These are phyloP conservation scores for Notechis scutatus DNA, from an alignment of 2,113 vertebrate species.

Conservation along the genomic window DNA sequence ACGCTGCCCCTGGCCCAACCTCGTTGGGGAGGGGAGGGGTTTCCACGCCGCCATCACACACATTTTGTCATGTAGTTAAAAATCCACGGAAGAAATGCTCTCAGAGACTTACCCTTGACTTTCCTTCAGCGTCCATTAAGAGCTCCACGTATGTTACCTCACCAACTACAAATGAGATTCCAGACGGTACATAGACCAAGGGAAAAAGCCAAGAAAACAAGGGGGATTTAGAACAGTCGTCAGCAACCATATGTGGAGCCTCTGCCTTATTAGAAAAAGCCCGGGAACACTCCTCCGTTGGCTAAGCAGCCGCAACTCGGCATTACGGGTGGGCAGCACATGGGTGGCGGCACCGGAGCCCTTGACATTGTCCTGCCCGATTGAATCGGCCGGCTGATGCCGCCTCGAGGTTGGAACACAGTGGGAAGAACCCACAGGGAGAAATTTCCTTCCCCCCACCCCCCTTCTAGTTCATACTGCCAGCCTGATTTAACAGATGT, in stretches of 20 bases:
- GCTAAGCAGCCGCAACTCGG: constrained; percentile 82
- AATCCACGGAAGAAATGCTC: constrained; percentile 83
- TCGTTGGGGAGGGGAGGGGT: constrained; percentile 28
- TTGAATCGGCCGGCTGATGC: neutral
- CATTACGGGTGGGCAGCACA: constrained; percentile 96
- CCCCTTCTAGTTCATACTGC: too few relatives aligned
- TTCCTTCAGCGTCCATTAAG: constrained; percentile 99
- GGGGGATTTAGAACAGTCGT: constrained; percentile 99
- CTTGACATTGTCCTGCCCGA: neutral
- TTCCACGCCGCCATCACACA: constrained; percentile 72
- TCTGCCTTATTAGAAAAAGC: constrained; percentile 89
- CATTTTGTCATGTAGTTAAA: constrained; percentile 72
- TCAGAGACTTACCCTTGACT: constrained; percentile 99
- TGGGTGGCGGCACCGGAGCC: constrained; percentile 55
- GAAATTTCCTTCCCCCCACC: neutral
- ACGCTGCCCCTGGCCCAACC: constrained; percentile 66
- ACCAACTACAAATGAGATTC: constrained; percentile 99
- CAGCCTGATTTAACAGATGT: neutral
- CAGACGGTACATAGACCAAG: constrained; percentile 99
- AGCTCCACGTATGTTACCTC: constrained; percentile 99
- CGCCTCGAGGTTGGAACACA: constrained; percentile 58
- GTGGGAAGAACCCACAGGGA: constrained; percentile 50
- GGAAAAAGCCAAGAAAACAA: constrained; percentile 99
- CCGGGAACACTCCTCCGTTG: constrained; percentile 85
- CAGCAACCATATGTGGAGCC: constrained; percentile 89